These are phyloP conservation scores for Heterohyrax brucei DNA, from an alignment of 2,797 vertebrate genomes.

Conservation along the genomic window DNA sequence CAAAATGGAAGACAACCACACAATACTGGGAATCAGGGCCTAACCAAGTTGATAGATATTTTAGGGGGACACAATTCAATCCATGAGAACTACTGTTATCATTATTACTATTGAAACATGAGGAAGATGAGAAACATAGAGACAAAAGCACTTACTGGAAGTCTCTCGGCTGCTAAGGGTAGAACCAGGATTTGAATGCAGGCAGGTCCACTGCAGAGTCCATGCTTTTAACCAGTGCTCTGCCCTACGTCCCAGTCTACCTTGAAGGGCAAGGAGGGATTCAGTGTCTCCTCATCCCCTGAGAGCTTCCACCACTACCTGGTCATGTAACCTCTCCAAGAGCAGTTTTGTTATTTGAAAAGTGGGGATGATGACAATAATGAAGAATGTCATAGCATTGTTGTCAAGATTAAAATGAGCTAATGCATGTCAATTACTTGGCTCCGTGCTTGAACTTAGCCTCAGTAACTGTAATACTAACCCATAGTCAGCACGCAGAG, in stretches of 20 bases:
- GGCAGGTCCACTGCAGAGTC: background rate
- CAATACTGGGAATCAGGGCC: no score
- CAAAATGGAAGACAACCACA: no score
- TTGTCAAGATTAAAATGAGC: background rate
- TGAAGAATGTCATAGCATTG: background rate
- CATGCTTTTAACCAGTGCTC: background rate
- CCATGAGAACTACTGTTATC: no score
- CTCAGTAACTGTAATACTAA: background rate
- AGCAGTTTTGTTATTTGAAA: constrained; percentile 9
- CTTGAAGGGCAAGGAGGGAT: background rate
- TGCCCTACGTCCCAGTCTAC: background rate
- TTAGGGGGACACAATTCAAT: no score
- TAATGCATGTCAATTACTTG: no score
- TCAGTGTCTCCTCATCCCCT: background rate
- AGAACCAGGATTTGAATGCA: background rate
- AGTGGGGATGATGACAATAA: background rate
- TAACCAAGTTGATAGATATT: no score
- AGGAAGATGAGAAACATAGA: background rate
- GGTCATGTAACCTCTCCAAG: background rate
- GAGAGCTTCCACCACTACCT: background rate
- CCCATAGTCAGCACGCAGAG: background rate
- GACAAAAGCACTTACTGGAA: background rate
- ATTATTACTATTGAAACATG: background rate
- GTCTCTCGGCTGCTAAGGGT: background rate
- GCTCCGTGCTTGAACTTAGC: background rate